Base-by-base conservation (phyloP, 2,888 invertebrate genomes). In the Muschampia plurimacula region DNA sequence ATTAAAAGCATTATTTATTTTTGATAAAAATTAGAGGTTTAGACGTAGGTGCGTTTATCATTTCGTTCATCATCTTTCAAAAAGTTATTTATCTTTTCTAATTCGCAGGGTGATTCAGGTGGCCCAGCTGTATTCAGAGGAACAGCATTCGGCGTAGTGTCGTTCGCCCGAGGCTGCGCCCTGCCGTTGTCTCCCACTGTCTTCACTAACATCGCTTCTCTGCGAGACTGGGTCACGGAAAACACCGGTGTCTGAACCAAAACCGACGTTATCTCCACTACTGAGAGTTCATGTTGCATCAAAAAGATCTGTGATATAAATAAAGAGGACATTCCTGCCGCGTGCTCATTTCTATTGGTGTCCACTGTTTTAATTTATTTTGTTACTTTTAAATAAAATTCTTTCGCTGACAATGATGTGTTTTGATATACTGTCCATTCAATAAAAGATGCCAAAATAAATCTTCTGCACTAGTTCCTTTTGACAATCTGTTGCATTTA, bases 51-150 rank as follows among this genome's bases (percentile, higher is more conserved):
- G 9, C 6, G 41, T 41, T 41, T 6, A 41, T 4, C 39, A 39
- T 5, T 41, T 41, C 5, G 1, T 41, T 2, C 4, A 41, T 0
- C 3, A 9, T 41, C 41, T 41, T 13, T 49, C 5, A 10, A 49
- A 13, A 5, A 22, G 22, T 12, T n/a, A 49, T 12, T 12, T 13
- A 49, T 13, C 6, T 15, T 52, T 15, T 52, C 10, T 15, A 15
- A 52, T 65, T 87, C 86, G 13, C 86, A 95, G 95, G 94, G 94
- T 8, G 94, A 94, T 66, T 92, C 94, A 0, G 94, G 94, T 3
- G 94, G 94, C 0, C 94, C 94, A 4, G 95, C 94, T 0, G 92
- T 93, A 55, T 93, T 91, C 78, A 81, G 94, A n/a, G 90, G 90
- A 13, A 90, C 88, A 0, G 94, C 89, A 0, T 91, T 89, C 64